phyloP scores from a whole-genome alignment of 2,888 invertebrate genomes.

The Tetheella fluctuosa region DNA sequence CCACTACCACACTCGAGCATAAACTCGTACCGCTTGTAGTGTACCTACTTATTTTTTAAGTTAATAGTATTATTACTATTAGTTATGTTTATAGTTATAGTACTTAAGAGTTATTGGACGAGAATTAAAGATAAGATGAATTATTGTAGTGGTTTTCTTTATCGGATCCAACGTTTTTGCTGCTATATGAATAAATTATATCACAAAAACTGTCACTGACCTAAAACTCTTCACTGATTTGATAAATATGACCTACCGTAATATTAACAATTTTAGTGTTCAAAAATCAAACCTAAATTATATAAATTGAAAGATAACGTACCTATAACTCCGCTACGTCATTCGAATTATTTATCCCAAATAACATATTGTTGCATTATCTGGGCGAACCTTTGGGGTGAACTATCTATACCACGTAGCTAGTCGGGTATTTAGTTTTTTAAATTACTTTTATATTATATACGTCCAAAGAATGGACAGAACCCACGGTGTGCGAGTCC shows the following conservation, averaged over 20 bases:
- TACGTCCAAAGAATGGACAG: no score
- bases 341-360: conserved; percentile 28
- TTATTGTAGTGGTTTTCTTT: not conserved
- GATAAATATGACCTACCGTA: no score
- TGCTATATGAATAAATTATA: conserved; percentile 19
- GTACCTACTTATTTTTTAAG: not conserved
- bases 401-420: not conserved
- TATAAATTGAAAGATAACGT: no score
- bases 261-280: no score
- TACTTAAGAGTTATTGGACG: not conserved
- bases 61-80: not conserved
- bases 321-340: no score
- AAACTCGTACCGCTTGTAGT: not conserved
- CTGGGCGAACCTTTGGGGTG: no score
- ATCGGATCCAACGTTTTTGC: not conserved
- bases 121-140: not conserved
- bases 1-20: conserved; percentile 1
- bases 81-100: not conserved
- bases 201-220: not conserved
- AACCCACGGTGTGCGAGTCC: no score
- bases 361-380: no score
- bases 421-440: no score
- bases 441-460: no score
- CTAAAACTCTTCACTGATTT: not conserved
- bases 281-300: no score